A percentile compares a stretch with the other conserved stretches of the same genome.
Conservation (phyloP, 2,797 vertebrate genomes). For the Orientallactaga sibirica region DNA sequence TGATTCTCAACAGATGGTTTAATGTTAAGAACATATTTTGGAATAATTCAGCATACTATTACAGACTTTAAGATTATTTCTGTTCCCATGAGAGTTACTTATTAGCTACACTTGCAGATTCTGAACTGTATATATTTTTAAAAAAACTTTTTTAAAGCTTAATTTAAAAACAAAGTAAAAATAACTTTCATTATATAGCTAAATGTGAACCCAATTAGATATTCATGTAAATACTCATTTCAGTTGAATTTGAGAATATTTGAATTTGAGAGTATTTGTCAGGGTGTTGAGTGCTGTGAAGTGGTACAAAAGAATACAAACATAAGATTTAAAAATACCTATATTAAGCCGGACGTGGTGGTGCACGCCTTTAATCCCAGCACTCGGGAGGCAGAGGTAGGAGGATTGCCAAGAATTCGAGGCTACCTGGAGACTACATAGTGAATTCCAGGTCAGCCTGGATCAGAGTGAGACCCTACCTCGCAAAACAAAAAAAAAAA, state of each 20-base stretch:
- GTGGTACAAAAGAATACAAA: too few species aligned
- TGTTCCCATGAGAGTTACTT: background rate
- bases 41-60: background rate
- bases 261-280: background rate
- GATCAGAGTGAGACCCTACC: too few species aligned
- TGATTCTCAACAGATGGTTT: background rate
- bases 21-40: background rate
- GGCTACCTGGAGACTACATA: too few species aligned
- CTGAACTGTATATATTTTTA: background rate
- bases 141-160: background rate
- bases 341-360: too few species aligned
- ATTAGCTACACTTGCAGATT: background rate
- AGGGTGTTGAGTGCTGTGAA: background rate
- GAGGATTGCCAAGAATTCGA: too few species aligned
- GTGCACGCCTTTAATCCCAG: too few species aligned
- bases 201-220: conserved; percentile 8
- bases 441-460: too few species aligned
- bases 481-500: too few species aligned
- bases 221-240: background rate
- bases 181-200: background rate
- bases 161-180: background rate
- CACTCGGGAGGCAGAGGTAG: too few species aligned
- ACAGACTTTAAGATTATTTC: background rate
- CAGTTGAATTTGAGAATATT: background rate
- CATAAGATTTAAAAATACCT: too few species aligned